Base-by-base conservation (phyloP, 2,888 invertebrate genomes). In the Brenthis ino region DNA sequence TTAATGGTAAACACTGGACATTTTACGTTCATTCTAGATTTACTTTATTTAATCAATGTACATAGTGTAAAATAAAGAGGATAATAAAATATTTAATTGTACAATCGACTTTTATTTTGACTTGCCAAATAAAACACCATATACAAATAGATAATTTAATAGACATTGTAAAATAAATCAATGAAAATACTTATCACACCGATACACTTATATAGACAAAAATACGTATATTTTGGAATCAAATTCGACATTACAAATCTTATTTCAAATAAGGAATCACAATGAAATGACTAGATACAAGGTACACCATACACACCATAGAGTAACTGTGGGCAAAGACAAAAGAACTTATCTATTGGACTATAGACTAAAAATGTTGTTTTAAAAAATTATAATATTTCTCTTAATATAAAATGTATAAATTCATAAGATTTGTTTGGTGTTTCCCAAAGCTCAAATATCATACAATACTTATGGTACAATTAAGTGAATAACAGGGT, bases 121-220 rank as follows among this genome's bases (percentile, higher is more conserved):
- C 20, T 13, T 12, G 48, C n/a, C 5, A 66, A 63, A 58, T 67
- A 75, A 80, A 89, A 83, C 82, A 78, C 69, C 71, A 81, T 77
- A 85, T 91, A 90, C 79, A 89, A 88, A 90, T 86, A 88, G 87
- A 91, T 83, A 85, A 83, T 91, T 91, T 92, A 91, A 90, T 92
- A 85, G 88, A 91, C 85, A 87, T 89, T 88, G 88, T 92, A 90
- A 90, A 91, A 76, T 85, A 86, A 91, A 91, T 79, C 88, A 91
- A 87, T 80, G 85, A 88, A 88, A 85, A 82, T 86, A 85, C 48
- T 58, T 79, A 85, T 80, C 84, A 88, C 88, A 87, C 83, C 81
- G 81, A 87, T 84, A 86, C 86, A 87, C 84, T 88, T 86, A 88
- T 79, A 85, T 86, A 90, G 88, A 87, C 84, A 88, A 89, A 89